Evolutionary conservation across 2,797 vertebrate species (phyloP).

Genomic region (Eurystomus glaucurus): DNA sequence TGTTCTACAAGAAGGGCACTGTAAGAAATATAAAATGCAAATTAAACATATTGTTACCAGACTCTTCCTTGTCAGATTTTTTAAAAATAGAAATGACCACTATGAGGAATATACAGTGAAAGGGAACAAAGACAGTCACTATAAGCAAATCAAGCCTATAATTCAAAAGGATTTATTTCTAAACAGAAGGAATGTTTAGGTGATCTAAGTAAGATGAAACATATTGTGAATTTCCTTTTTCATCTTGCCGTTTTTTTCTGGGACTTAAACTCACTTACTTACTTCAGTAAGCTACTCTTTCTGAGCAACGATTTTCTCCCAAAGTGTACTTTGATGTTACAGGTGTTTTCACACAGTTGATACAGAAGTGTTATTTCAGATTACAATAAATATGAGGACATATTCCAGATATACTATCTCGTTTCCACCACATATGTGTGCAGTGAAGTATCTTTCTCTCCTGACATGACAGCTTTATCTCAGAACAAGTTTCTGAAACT

Average conservation of each 20-base stretch:
- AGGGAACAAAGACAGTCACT: not conserved
- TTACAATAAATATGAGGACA: not conserved
- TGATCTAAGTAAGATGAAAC: not conserved
- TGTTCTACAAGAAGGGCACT: not conserved
- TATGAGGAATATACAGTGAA: not conserved
- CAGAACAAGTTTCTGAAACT: constrained; percentile 34
- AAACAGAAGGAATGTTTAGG: not conserved
- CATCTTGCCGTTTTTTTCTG: not conserved
- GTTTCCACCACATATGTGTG: not conserved
- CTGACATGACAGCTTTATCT: constrained; percentile 38
- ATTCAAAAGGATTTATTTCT: not conserved
- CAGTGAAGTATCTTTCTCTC: not conserved
- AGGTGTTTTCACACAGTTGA: not conserved
- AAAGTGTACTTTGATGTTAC: not conserved
- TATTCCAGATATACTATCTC: not conserved
- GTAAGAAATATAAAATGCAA: not conserved
- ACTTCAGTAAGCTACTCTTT: not conserved
- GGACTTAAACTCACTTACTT: not conserved
- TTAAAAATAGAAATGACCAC: not conserved
- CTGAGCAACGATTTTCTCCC: not conserved
- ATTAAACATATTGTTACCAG: not conserved
- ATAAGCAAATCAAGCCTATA: not conserved
- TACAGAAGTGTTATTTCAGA: not conserved
- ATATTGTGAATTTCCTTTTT: not conserved
- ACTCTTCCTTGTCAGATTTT: not conserved